phyloP scores from a whole-genome alignment of 2,888 invertebrate genomes.

The Melanchra persicariae region DNA sequence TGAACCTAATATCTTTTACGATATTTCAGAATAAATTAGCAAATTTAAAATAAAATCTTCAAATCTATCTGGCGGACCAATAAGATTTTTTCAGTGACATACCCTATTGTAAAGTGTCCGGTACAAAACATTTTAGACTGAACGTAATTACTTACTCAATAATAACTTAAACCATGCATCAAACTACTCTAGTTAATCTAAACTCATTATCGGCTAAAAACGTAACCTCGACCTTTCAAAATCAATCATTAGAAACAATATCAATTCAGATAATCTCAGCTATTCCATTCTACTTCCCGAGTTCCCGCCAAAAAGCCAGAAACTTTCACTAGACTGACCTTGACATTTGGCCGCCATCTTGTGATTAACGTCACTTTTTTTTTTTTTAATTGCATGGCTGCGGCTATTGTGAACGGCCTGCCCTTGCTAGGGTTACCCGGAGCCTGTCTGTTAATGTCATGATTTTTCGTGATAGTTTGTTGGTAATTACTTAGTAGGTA shows the following conservation, averaged over 20 bases:
- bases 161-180: constrained; percentile 29
- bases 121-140: neutral
- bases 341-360: constrained; percentile 70
- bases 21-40: neutral
- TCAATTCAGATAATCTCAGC: constrained; percentile 53
- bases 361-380: constrained; percentile 56
- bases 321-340: constrained; percentile 74
- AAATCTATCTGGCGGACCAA: no score
- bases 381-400: constrained; percentile 40
- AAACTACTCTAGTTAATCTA: constrained; percentile 53
- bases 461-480: constrained; percentile 52
- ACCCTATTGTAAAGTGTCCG: neutral
- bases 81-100: no score
- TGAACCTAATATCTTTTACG: neutral
- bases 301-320: constrained; percentile 67
- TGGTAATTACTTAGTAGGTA: constrained; percentile 13
- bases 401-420: constrained; percentile 50
- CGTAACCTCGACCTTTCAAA: constrained; percentile 76
- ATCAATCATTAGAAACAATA: constrained; percentile 70
- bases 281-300: constrained; percentile 63
- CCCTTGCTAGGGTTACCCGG: constrained; percentile 54
- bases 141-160: constrained; percentile 1
- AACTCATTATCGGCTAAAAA: constrained; percentile 46
- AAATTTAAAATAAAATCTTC: no score
- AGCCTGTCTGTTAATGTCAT: constrained; percentile 47